These are phyloP conservation scores for Alca torda DNA, from an alignment of 2,797 vertebrate genomes.

Conservation along the genomic window DNA sequence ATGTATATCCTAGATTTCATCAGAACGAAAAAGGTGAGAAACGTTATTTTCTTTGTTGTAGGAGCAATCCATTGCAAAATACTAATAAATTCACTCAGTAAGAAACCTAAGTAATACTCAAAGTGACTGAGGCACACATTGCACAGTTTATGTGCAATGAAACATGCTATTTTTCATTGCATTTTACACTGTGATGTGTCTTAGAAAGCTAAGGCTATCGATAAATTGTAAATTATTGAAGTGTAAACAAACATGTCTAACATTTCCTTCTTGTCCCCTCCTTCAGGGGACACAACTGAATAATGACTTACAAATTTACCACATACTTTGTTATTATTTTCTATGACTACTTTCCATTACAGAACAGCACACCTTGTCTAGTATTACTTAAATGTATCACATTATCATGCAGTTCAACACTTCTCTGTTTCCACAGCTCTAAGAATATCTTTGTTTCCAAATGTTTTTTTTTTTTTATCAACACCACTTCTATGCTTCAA, in stretches of 20 bases:
- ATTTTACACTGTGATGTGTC: background rate
- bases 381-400: background rate
- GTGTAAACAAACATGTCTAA: background rate
- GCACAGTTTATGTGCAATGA: background rate
- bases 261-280: background rate
- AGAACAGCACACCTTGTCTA: background rate
- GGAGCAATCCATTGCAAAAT: background rate
- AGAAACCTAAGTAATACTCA: background rate
- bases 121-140: background rate
- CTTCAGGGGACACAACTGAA: background rate
- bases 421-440: background rate
- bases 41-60: background rate
- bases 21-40: background rate
- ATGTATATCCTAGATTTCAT: background rate
- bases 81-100: background rate
- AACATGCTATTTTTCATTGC: background rate
- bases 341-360: background rate
- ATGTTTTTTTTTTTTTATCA: constrained; percentile 22
- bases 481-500: background rate
- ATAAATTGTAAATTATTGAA: background rate
- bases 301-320: background rate
- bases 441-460: constrained; percentile 2
- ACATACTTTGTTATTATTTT: background rate
- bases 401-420: background rate
- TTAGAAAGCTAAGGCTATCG: background rate